phyloP scores from a whole-genome alignment of 2,888 invertebrate species.

The Portevinia maculata region DNA sequence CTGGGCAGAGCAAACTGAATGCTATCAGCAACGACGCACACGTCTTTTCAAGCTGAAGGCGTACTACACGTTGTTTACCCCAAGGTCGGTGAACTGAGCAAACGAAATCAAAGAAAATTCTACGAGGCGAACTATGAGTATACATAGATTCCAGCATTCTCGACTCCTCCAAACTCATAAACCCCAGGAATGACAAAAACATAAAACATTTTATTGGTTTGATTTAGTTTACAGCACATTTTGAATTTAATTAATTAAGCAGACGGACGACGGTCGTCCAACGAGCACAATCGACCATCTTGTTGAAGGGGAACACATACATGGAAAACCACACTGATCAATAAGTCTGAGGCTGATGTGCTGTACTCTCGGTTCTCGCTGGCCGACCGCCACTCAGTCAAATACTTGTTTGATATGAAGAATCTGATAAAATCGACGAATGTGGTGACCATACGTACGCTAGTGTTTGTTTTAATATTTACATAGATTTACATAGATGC shows the following conservation, averaged over 20 bases:
- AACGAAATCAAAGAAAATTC: neutral
- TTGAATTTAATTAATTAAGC: slow-evolving; percentile 17
- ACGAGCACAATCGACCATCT: slow-evolving; percentile 11
- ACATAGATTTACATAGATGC: neutral
- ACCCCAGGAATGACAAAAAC: no score
- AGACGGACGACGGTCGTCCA: slow-evolving; percentile 54
- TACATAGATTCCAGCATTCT: neutral
- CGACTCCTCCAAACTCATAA: neutral
- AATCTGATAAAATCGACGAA: no score
- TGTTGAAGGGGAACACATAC: neutral
- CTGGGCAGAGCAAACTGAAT: slow-evolving; percentile 21
- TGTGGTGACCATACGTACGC: no score
- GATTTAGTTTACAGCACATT: neutral
- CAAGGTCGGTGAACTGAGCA: neutral
- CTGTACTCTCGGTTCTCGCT: neutral
- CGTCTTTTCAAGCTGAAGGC: slow-evolving; percentile 19
- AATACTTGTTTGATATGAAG: neutral
- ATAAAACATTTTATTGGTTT: no score
- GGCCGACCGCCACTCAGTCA: neutral
- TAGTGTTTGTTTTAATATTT: no score
- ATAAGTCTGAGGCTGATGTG: slow-evolving; percentile 13
- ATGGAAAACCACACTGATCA: neutral
- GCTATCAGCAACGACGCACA: neutral
- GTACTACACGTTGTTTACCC: neutral
- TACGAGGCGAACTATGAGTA: no score